Evolutionary conservation across 2,113 vertebrate genomes (phyloP), one percentile per base, ranked within the genome.

Genomic region (Oophaga pumilio): DNA sequence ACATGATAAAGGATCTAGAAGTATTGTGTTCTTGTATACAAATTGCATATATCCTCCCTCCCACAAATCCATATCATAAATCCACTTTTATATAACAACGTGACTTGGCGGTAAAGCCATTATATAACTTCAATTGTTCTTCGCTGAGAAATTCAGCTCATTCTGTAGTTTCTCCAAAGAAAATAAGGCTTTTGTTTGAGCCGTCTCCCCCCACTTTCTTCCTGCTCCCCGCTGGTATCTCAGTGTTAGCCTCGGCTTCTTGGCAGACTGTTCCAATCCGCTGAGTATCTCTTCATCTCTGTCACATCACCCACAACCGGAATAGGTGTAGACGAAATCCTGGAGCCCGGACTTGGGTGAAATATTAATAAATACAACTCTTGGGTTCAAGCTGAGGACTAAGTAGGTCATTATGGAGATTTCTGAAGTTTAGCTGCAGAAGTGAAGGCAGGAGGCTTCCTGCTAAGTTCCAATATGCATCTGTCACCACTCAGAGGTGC

Each of bases 131-230:
- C 8, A 14, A 69, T 18, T 73, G 69, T 73, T 73, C 28, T 73
- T 9, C 28, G 7, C 18, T 17, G 18, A 73, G 69, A 43, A 73
- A 43, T 73, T 6, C 69, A 73, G 28, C 69, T 43, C 18, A 33
- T 28, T 43, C 69, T 33, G 69, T 73, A 43, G 22, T 53, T 84
- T 73, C 8, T 52, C 15, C n/a, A 53, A 50, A 57, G 24, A 84
- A 84, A 57, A 71, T 57, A 73, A 53, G 82, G 52, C 82, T n/a
- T 84, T 84, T 84, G 82, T 84, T 56, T 28, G 6, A 68, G 20
- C 68, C 22, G 17, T 22, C 62, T 66, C 60, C 62, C 50, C 50
- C 66, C 50, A 56, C 50, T 53, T 56, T 22, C 49, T 56, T 68
- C 82, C 64, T 84, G 64, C 50, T 28, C 71, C 66, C 59, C 56